These are phyloP conservation scores for Zootoca vivipara DNA, from an alignment of 2,113 vertebrate genomes.

Conservation along the genomic window DNA sequence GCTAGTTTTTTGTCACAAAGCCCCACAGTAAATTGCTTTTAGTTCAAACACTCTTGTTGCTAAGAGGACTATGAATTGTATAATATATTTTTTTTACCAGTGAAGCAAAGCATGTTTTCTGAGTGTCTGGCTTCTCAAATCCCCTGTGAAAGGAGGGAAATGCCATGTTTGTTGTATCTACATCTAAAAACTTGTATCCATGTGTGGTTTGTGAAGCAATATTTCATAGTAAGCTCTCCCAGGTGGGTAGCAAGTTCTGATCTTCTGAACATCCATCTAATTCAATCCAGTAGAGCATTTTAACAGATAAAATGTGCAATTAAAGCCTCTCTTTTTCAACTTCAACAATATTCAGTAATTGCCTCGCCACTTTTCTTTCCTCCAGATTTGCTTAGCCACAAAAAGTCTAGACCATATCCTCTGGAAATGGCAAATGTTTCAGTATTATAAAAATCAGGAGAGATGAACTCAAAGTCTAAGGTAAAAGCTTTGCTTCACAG, in stretches of 20 bases:
- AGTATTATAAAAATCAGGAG: constrained; percentile 11
- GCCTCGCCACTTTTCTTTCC: background rate
- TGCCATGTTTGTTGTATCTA: constrained; percentile 7
- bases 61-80: background rate
- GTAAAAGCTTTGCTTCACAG: background rate
- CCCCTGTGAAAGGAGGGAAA: constrained; percentile 26
- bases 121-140: constrained; percentile 21
- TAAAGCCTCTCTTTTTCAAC: constrained; percentile 22
- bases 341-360: background rate
- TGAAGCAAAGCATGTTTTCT: constrained; percentile 21
- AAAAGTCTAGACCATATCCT: background rate
- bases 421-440: background rate
- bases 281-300: constrained; percentile 32
- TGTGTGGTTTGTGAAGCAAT: constrained; percentile 8
- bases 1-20: background rate
- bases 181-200: constrained; percentile 17
- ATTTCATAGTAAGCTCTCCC: constrained; percentile 33
- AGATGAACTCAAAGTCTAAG: background rate
- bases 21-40: constrained; percentile 6
- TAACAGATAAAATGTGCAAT: constrained; percentile 22
- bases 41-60: constrained; percentile 12
- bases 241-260: background rate
- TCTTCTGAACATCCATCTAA: constrained; percentile 6
- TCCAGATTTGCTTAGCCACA: constrained; percentile 19
- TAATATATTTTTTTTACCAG: constrained; percentile 29